Percentiles rank a stretch among this genome's conserved stretches.
Evolutionary conservation across 2,888 invertebrate genomes (phyloP).

Genomic region (Ditula angustiorana): DNA sequence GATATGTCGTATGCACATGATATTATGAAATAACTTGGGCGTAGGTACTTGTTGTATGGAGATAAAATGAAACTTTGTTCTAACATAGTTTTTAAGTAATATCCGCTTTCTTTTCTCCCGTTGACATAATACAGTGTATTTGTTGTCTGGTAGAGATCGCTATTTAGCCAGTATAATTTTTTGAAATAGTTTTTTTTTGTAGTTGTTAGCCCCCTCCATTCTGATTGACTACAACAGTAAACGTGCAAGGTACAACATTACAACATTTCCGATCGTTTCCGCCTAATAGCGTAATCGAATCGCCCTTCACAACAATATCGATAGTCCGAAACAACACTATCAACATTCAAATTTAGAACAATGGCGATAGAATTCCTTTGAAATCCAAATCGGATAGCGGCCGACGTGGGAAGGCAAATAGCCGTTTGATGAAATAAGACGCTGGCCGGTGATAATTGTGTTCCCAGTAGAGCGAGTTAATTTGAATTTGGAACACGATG

Average conservation of each 20-base stretch:
- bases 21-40: background rate
- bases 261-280: background rate
- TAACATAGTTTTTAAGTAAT: no score
- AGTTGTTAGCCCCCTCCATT: no score
- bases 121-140: no score
- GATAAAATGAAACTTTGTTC: background rate
- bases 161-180: no score
- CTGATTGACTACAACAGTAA: background rate
- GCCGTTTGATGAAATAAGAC: constrained; percentile 40
- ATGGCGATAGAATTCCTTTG: constrained; percentile 32
- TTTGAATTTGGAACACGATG: constrained; percentile 37
- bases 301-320: constrained; percentile 1
- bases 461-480: constrained; percentile 33
- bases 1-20: constrained; percentile 1
- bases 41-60: background rate
- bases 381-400: constrained; percentile 37
- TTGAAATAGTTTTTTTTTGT: no score
- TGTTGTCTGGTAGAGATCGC: no score
- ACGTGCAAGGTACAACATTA: background rate
- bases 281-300: constrained; percentile 5
- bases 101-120: no score
- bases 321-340: constrained; percentile 29
- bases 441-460: constrained; percentile 39
- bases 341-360: constrained; percentile 38
- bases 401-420: constrained; percentile 38